A percentile compares a stretch with the other conserved stretches of the same genome.
Conservation (phyloP, 2,113 vertebrate genomes). For the Cyphomyrus plagiostoma region DNA sequence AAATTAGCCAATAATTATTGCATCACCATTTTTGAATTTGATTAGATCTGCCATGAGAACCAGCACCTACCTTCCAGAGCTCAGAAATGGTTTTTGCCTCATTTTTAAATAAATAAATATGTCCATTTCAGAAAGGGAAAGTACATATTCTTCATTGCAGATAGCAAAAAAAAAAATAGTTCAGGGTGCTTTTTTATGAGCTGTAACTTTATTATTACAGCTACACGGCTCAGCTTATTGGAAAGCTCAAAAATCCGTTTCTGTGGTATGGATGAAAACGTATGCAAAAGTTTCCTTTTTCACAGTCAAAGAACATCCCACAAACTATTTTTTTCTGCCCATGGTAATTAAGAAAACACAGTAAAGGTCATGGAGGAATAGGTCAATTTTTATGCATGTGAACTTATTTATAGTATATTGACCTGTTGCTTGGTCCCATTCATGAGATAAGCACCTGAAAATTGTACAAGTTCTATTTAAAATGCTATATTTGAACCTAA, state of each 20-base stretch:
- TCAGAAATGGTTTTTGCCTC: neutral
- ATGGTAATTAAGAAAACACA: neutral
- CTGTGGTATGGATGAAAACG: neutral
- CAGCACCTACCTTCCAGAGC: neutral
- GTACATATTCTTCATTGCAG: neutral
- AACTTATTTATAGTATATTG: neutral
- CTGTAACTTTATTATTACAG: neutral
- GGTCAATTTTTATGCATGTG: neutral
- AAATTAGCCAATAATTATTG: neutral
- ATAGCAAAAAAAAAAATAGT: neutral
- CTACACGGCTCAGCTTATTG: neutral
- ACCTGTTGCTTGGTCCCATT: neutral
- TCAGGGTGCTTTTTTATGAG: neutral
- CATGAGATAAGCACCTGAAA: neutral
- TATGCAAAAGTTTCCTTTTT: neutral
- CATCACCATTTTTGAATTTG: neutral
- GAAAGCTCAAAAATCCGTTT: neutral
- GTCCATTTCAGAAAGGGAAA: neutral
- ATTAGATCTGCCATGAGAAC: neutral
- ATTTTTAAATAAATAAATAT: neutral
- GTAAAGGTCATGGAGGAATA: neutral
- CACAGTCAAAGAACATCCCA: neutral
- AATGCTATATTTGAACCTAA: neutral
- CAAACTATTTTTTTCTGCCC: neutral
- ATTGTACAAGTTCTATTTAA: neutral